These are phyloP conservation scores for Muscicapa comitata DNA, from an alignment of 2,797 vertebrate species.

Conservation along the genomic window DNA sequence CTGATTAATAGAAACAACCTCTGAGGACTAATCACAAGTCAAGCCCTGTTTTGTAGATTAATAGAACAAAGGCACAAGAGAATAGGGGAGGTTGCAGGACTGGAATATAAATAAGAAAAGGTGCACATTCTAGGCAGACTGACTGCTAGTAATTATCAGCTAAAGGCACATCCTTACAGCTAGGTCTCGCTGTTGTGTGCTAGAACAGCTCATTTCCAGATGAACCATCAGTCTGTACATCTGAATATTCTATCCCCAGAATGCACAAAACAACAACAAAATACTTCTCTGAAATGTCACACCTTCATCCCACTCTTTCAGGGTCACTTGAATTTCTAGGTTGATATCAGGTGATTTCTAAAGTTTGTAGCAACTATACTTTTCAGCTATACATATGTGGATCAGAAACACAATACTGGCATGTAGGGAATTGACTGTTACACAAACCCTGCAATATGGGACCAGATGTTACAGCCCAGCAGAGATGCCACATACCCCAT, in stretches of 20 bases:
- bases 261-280: not conserved
- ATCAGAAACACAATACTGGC: not conserved
- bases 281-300: not conserved
- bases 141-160: conserved; percentile 21
- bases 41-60: conserved; percentile 77
- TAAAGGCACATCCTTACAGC: not conserved
- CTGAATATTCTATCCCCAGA: not conserved
- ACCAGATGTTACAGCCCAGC: not conserved
- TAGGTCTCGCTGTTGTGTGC: not conserved
- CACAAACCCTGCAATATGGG: not conserved
- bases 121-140: conserved; percentile 46
- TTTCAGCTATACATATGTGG: not conserved
- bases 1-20: conserved; percentile 79
- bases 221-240: not conserved
- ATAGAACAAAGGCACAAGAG: conserved; percentile 74
- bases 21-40: conserved; percentile 76
- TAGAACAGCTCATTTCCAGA: not conserved
- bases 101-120: conserved; percentile 76
- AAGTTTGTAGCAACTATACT: not conserved
- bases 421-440: not conserved
- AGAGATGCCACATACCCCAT: not conserved
- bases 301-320: not conserved
- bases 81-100: conserved; percentile 55
- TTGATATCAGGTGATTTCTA: not conserved
- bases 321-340: not conserved